Base-by-base conservation (phyloP, 1,140 invertebrate genomes). In the Diorhabda sublineata region DNA sequence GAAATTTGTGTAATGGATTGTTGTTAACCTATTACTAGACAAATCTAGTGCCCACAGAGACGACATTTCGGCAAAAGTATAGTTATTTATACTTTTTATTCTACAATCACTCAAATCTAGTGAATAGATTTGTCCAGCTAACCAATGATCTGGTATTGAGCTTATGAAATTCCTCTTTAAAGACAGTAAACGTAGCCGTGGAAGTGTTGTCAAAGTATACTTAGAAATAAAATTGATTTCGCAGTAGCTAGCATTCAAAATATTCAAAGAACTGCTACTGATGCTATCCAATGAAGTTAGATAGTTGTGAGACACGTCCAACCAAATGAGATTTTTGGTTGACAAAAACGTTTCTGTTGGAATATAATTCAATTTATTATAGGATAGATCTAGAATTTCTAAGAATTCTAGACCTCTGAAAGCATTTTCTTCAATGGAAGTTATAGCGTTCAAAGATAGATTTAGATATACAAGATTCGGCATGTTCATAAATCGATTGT, bases 281-380 rank as follows among this genome's bases (percentile, higher is more conserved):
- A 89, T 75, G 74, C 82, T 83, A n/a, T 83, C 83, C 42, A 88
- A 77, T 73, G 79, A 84, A 2, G 83, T 85, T 2, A 92, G 74
- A 73, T 89, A 87, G 76, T 92, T 91, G 71, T 87, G 85, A 74
- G 84, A 86, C 45, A 92, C 74, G 74, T 87, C 85, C 2, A 91
- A 76, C 69, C 81, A 83, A 3, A 80, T 83, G 9, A 91, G 71
- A 8, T 82, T 83, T 11, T 85, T 82, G 78, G 87, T 86, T 71
- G 84, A 81, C 8, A 78, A 72, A 47, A 89, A 81, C 43, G 83
- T 81, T 43, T 87, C 84, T 69, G 82, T 80, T 58, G 85, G 83
- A 67, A 91, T 71, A 2, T 75, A 71, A 2, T 81, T 82, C 64
- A 92, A 87, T 71, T 86, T 83, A 75, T 92, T 92, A 77, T 84